A percentile compares a stretch with the other conserved stretches of the same genome.
phyloP scores from a whole-genome alignment of 2,113 vertebrate genomes.

The Chionis minor region DNA sequence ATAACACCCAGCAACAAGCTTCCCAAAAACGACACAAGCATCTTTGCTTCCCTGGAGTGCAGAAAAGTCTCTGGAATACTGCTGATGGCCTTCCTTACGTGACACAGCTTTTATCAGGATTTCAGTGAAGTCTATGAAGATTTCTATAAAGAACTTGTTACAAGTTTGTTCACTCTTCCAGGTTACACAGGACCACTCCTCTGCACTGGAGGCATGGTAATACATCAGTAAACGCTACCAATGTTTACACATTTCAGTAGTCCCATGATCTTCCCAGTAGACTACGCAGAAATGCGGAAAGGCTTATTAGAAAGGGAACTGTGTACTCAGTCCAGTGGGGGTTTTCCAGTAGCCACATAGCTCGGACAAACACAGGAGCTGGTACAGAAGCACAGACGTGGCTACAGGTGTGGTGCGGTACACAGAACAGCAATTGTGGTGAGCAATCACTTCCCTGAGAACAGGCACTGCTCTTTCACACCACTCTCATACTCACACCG shows the following conservation, averaged over 20 bases:
- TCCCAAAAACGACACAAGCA: not conserved
- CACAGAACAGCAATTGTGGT: not conserved
- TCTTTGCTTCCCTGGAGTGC: not conserved
- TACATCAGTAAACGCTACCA: not conserved
- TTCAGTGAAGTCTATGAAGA: not conserved
- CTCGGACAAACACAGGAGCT: not conserved
- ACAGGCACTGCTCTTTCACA: not conserved
- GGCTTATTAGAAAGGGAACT: not conserved
- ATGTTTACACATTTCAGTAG: not conserved
- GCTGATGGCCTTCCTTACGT: not conserved
- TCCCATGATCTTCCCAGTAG: not conserved
- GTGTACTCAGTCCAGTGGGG: not conserved
- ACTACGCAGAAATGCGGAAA: not conserved
- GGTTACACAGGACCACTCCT: not conserved
- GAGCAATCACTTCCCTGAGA: not conserved
- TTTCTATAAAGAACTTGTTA: not conserved
- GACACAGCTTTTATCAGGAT: not conserved
- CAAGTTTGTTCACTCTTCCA: not conserved
- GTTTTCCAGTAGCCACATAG: not conserved
- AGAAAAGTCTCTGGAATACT: not conserved
- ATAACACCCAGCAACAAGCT: not conserved
- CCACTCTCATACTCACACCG: not conserved
- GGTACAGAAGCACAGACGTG: not conserved
- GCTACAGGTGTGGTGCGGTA: not conserved
- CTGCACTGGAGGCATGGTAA: not conserved